phyloP scores from a whole-genome alignment of 1,140 invertebrate species.

The Heliconius eleuchia region DNA sequence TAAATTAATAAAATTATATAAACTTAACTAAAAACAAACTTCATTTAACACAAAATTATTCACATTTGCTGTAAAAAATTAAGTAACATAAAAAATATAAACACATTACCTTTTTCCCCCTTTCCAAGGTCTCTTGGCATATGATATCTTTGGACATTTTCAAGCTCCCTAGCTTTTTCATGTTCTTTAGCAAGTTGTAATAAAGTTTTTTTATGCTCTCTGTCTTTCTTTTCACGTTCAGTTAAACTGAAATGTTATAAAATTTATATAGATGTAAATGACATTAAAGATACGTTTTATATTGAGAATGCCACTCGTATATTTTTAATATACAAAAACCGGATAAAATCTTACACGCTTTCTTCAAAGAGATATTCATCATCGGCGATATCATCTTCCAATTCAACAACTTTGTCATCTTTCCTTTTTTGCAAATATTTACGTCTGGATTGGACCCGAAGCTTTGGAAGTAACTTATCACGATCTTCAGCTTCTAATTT shows the following conservation, averaged over 20 bases:
- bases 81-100: too few relatives aligned
- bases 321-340: background rate
- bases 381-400: slow-evolving; percentile 97
- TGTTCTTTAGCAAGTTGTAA: slow-evolving; percentile 96
- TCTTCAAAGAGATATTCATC: slow-evolving; percentile 98
- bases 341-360: slow-evolving; percentile 84
- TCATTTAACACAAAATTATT: background rate
- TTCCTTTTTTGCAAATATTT: slow-evolving; percentile 98
- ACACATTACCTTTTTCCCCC: slow-evolving; percentile 82
- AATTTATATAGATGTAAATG: slow-evolving; percentile 12
- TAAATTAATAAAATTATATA: background rate
- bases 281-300: background rate
- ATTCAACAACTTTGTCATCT: slow-evolving; percentile 97
- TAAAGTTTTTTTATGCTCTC: slow-evolving; percentile 95
- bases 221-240: slow-evolving; percentile 90
- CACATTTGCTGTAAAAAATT: background rate
- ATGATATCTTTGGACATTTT: slow-evolving; percentile 95
- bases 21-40: background rate
- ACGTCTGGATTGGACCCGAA: slow-evolving; percentile 94
- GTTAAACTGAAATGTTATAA: slow-evolving; percentile 86
- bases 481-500: slow-evolving; percentile 93
- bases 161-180: slow-evolving; percentile 94
- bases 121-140: slow-evolving; percentile 93
- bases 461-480: slow-evolving; percentile 92
- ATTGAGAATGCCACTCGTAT: background rate